Conservation (phyloP, 2,888 invertebrate species). For the Petrophora chlorosata region DNA sequence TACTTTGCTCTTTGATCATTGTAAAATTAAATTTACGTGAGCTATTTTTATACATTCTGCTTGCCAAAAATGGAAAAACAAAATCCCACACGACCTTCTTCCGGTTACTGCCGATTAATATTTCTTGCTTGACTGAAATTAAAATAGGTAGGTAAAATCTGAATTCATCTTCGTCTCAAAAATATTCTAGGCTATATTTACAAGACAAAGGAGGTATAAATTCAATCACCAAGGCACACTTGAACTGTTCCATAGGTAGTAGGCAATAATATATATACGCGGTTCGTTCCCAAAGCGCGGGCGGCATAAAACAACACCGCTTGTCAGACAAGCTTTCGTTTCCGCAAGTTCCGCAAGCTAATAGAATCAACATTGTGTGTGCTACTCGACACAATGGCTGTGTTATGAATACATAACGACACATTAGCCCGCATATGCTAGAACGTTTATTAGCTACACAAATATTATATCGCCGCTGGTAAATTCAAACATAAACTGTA, state of each 20-base stretch:
- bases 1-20: slow-evolving; percentile 63
- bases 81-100: too few relatives aligned
- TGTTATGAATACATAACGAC: slow-evolving; percentile 76
- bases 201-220: too few relatives aligned
- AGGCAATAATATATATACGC: slow-evolving; percentile 43
- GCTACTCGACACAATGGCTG: slow-evolving; percentile 68
- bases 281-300: slow-evolving; percentile 37
- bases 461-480: slow-evolving; percentile 56
- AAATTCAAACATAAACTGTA: slow-evolving; percentile 44
- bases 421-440: slow-evolving; percentile 70
- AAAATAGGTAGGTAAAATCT: too few relatives aligned
- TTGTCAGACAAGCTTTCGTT: slow-evolving; percentile 66
- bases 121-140: slow-evolving; percentile 4
- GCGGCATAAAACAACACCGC: slow-evolving; percentile 54
- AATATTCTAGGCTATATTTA: too few relatives aligned
- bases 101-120: too few relatives aligned
- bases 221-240: neutral
- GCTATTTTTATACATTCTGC: slow-evolving; percentile 7
- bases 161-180: too few relatives aligned
- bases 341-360: slow-evolving; percentile 66
- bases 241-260: slow-evolving; percentile 9
- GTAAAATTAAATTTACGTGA: slow-evolving; percentile 36
- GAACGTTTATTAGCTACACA: slow-evolving; percentile 68
- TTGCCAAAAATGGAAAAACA: neutral
- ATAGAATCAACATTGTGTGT: slow-evolving; percentile 70